These are phyloP conservation scores for Pseudotriccus pelzelni DNA, from an alignment of 2,797 vertebrate genomes.

Conservation along the genomic window DNA sequence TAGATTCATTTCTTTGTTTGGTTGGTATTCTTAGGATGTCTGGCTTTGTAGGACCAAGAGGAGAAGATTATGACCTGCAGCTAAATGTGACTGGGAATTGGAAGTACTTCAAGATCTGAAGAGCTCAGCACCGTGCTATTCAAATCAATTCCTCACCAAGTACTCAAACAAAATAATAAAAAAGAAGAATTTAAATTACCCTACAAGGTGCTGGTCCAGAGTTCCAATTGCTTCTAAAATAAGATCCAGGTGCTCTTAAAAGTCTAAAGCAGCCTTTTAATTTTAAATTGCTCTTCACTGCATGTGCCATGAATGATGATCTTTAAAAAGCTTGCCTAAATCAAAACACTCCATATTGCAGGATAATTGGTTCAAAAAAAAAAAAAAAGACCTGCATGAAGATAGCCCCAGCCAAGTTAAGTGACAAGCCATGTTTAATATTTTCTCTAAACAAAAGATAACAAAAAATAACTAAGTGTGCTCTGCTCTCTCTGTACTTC, in stretches of 20 bases:
- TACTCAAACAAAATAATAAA: conserved; percentile 56
- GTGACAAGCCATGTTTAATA: neutral
- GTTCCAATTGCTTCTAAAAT: conserved; percentile 70
- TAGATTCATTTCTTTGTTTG: neutral
- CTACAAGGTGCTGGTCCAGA: conserved; percentile 46
- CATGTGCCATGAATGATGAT: conserved; percentile 18
- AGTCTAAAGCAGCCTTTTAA: conserved; percentile 50
- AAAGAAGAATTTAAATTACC: conserved; percentile 59
- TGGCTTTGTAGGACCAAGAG: conserved; percentile 7
- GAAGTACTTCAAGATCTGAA: conserved; percentile 36
- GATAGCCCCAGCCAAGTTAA: neutral
- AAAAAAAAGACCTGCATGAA: neutral
- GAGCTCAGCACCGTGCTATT: neutral
- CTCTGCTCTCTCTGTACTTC: neutral
- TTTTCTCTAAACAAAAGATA: neutral
- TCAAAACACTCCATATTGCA: neutral
- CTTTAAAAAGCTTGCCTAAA: neutral
- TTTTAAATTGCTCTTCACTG: conserved; percentile 58
- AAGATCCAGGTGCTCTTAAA: conserved; percentile 72
- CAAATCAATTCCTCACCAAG: conserved; percentile 57
- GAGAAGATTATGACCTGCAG: conserved; percentile 25
- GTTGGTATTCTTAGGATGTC: conserved; percentile 25
- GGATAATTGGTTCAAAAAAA: neutral
- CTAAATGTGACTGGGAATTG: conserved; percentile 40
- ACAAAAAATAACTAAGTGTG: neutral